Evolutionary conservation across 2,888 invertebrate species (phyloP).

Genomic region (Apomyelois bistriatella): DNA sequence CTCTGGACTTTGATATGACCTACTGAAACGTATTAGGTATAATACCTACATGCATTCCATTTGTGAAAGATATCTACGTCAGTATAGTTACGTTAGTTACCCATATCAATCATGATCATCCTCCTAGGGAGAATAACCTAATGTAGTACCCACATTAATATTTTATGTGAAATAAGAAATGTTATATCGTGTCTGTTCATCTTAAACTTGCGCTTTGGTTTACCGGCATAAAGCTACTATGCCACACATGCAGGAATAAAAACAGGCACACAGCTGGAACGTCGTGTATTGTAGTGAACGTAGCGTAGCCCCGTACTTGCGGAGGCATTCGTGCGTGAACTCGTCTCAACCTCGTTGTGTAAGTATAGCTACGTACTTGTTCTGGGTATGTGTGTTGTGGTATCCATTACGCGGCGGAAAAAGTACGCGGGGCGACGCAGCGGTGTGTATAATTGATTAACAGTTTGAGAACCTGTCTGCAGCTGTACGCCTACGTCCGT

Average conservation of each 20-base stretch:
- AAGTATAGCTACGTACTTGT: conserved; percentile 41
- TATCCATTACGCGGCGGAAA: conserved; percentile 72
- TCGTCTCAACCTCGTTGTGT: conserved; percentile 37
- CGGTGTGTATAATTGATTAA: conserved; percentile 74
- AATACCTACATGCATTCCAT: too few species aligned
- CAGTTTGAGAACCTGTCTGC: conserved; percentile 62
- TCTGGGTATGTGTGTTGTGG: conserved; percentile 55
- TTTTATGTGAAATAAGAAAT: too few species aligned
- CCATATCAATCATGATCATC: too few species aligned
- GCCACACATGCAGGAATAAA: conserved; percentile 46
- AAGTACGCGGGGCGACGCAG: conserved; percentile 53
- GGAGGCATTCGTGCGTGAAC: conserved; percentile 68
- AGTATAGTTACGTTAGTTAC: too few species aligned
- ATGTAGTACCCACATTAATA: too few species aligned
- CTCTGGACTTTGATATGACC: too few species aligned
- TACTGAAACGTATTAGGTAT: too few species aligned
- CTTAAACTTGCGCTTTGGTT: conserved; percentile 17
- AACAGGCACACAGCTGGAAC: conserved; percentile 46
- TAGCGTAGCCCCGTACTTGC: conserved; percentile 54
- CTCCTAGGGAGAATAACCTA: too few species aligned
- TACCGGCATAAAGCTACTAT: conserved; percentile 27
- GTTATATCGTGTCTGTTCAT: not conserved
- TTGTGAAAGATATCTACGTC: too few species aligned
- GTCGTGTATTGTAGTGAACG: conserved; percentile 39
- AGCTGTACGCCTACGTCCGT: conserved; percentile 28